phyloP scores from a whole-genome alignment of 2,888 invertebrate genomes.

The Stramonita haemastoma region DNA sequence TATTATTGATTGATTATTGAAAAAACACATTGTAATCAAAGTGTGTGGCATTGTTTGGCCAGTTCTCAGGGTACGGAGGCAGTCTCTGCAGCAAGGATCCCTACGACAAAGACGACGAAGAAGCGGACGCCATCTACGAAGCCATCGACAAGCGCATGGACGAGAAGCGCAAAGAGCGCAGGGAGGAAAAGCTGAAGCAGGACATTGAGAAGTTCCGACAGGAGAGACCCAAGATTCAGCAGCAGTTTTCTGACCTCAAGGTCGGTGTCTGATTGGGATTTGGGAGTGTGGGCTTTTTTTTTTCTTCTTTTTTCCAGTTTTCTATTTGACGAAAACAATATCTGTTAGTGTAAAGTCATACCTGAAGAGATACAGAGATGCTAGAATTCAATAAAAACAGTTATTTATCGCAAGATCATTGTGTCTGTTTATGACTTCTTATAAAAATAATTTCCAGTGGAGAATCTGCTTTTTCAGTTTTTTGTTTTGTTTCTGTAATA shows the following conservation, averaged over 20 bases:
- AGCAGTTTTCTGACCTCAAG: slow-evolving; percentile 98
- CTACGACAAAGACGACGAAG: slow-evolving; percentile 99
- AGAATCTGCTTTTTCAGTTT: too few species aligned
- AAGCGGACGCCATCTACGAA: slow-evolving; percentile 99
- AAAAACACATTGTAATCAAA: too few species aligned
- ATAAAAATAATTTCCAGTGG: too few species aligned
- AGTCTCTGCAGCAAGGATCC: slow-evolving; percentile 99
- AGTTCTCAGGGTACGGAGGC: slow-evolving; percentile 98
- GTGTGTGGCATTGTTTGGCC: slow-evolving; percentile 21
- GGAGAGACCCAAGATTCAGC: slow-evolving; percentile 98
- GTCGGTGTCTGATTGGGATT: slow-evolving; percentile 55
- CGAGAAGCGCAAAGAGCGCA: slow-evolving; percentile 97
- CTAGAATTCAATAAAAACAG: too few species aligned
- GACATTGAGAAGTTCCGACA: slow-evolving; percentile 98
- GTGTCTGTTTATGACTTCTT: too few species aligned
- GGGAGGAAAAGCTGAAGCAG: slow-evolving; percentile 81
- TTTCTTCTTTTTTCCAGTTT: too few species aligned
- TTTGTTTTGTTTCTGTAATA: too few species aligned
- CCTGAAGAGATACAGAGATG: too few species aligned
- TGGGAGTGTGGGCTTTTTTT: not conserved
- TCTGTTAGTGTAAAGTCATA: too few species aligned
- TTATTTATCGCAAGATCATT: too few species aligned
- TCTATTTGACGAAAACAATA: too few species aligned
- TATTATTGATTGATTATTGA: not conserved
- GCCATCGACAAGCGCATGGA: slow-evolving; percentile 99